phyloP scores from a whole-genome alignment of 2,113 vertebrate species.

The Elephantulus edwardii region DNA sequence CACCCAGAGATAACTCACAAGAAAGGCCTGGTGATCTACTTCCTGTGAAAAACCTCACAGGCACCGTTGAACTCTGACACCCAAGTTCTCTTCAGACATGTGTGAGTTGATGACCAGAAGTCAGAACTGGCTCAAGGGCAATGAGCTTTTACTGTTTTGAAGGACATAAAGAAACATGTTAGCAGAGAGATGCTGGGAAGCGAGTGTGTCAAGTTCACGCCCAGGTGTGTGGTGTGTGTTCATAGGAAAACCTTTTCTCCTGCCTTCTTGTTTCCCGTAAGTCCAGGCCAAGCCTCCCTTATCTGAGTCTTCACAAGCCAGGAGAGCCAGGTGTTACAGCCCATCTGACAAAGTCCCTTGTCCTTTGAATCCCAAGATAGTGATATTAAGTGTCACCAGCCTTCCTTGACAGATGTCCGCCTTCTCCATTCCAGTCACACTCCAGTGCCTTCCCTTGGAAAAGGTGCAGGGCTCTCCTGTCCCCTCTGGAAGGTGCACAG shows the following conservation, averaged over 20 bases:
- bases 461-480: constrained; percentile 12
- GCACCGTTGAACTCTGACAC: no score
- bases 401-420: not conserved
- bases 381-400: not conserved
- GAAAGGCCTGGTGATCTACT: not conserved
- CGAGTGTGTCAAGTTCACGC: not conserved
- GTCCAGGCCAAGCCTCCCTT: not conserved
- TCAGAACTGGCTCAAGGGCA: not conserved
- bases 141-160: not conserved
- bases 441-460: not conserved
- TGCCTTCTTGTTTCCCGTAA: not conserved
- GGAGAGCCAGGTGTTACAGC: not conserved
- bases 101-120: not conserved
- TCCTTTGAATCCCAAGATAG: not conserved
- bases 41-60: no score
- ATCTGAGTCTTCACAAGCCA: no score
- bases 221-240: rapidly evolving
- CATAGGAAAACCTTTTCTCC: not conserved
- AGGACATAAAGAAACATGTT: not conserved
- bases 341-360: constrained; percentile 10
- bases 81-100: not conserved
- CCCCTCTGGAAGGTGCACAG: constrained; percentile 75
- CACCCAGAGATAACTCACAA: not conserved
- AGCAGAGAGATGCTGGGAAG: not conserved
- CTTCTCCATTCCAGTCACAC: not conserved